Conservation (phyloP, 2,797 vertebrate species). For the Amblyraja radiata region DNA sequence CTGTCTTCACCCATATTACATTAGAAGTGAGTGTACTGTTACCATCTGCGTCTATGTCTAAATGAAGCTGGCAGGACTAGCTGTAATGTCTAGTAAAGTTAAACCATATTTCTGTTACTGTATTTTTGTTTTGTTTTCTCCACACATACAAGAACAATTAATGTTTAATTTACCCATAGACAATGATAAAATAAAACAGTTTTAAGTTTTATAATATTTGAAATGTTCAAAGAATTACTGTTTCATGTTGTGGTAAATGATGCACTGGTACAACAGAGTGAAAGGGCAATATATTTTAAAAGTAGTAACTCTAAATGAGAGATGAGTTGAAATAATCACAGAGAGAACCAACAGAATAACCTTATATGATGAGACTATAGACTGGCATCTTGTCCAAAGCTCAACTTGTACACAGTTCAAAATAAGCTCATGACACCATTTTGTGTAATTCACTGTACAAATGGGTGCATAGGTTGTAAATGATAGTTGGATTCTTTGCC, state of each 20-base stretch:
- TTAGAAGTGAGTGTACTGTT: constrained; percentile 28
- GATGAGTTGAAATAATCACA: not conserved
- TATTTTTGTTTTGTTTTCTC: not conserved
- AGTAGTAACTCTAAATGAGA: not conserved
- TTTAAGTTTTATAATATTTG: not conserved
- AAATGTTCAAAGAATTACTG: not conserved
- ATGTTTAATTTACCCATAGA: not conserved
- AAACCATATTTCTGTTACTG: not conserved
- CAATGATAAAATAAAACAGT: not conserved
- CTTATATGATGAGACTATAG: not conserved
- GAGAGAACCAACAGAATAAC: not conserved
- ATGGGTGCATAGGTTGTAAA: not conserved
- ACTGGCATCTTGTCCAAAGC: not conserved
- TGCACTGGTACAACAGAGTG: not conserved
- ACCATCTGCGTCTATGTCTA: constrained; percentile 16
- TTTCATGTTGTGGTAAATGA: not conserved
- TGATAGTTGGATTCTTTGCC: not conserved
- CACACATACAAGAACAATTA: not conserved
- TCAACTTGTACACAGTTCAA: not conserved
- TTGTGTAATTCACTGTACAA: not conserved
- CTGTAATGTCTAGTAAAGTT: constrained; percentile 5
- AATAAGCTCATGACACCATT: not conserved
- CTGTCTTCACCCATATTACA: not conserved
- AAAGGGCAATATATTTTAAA: not conserved
- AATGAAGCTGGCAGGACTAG: constrained; percentile 27